phyloP scores from a whole-genome alignment of 2,797 vertebrate species.

The Aplochiton taeniatus region DNA sequence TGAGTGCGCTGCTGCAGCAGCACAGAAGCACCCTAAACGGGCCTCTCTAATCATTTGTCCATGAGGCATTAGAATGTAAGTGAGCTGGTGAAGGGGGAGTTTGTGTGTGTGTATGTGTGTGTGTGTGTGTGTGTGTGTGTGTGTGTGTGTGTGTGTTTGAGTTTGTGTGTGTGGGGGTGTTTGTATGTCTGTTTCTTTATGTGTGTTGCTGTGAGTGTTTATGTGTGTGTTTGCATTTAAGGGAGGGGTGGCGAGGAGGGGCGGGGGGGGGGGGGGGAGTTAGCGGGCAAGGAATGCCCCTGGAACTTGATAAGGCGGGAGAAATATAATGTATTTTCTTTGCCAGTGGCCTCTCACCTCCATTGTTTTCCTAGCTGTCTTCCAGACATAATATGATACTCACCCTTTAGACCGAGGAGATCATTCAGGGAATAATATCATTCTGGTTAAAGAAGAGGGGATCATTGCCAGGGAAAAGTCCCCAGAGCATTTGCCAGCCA shows the following conservation, averaged over 20 bases:
- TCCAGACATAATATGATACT: conserved; percentile 63
- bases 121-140: conserved; percentile 16
- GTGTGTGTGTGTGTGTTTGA: conserved; percentile 1
- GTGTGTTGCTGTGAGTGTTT: conserved; percentile 13
- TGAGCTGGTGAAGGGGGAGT: conserved; percentile 49
- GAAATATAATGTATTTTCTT: conserved; percentile 60
- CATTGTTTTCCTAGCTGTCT: conserved; percentile 59
- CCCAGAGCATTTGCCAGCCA: conserved; percentile 9
- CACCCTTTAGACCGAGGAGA: conserved; percentile 7
- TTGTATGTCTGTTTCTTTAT: conserved; percentile 18
- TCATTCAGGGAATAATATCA: conserved; percentile 22
- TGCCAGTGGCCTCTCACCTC: conserved; percentile 55
- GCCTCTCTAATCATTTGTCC: conserved; percentile 78
- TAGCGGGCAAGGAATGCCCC: conserved; percentile 60
- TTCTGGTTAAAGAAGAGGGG: conserved; percentile 25
- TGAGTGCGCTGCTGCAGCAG: neutral
- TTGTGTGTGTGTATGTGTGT: conserved; percentile 1
- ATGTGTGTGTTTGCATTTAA: conserved; percentile 4
- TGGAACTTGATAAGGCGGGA: conserved; percentile 62
- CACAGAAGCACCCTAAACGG: conserved; percentile 57
- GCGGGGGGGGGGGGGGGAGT: conserved; percentile 50
- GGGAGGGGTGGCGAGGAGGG: conserved; percentile 29
- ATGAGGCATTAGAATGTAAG: conserved; percentile 71
- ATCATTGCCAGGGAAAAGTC: conserved; percentile 29
- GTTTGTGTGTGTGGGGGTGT: conserved; percentile 8